These are phyloP conservation scores for Dolichallabes microphthalmus DNA, from an alignment of 2,113 vertebrate species.

Conservation along the genomic window DNA sequence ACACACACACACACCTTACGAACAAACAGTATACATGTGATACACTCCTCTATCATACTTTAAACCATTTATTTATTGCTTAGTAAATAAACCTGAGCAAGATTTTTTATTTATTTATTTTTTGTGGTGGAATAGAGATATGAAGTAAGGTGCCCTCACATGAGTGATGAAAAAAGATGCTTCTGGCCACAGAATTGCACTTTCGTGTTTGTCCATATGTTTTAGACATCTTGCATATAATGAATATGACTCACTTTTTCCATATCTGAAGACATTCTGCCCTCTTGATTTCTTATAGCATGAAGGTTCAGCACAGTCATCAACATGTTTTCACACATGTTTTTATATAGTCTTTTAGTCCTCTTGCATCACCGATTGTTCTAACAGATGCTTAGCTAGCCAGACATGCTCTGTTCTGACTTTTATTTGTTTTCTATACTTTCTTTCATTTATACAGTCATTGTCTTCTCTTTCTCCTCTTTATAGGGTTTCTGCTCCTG, in stretches of 20 bases:
- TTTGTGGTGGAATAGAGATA: not conserved
- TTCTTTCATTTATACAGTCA: conserved; percentile 44
- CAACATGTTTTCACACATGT: conserved; percentile 16
- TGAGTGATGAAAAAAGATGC: not conserved
- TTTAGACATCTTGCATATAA: not conserved
- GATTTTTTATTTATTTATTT: not conserved
- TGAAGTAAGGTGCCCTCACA: not conserved
- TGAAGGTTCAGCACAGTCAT: conserved; percentile 35
- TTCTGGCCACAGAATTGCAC: not conserved
- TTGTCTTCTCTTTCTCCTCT: conserved; percentile 55
- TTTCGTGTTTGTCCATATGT: not conserved
- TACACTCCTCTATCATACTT: not conserved
- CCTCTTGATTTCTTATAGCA: conserved; percentile 21
- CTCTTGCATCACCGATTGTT: conserved; percentile 33
- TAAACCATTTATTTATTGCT: not conserved
- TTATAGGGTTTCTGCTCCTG: conserved; percentile 93
- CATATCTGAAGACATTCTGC: conserved; percentile 18
- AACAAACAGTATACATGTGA: not conserved
- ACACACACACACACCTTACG: conserved; percentile 32
- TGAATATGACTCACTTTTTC: conserved; percentile 18
- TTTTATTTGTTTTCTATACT: conserved; percentile 46
- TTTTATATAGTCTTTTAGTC: conserved; percentile 34
- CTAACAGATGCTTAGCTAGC: conserved; percentile 50
- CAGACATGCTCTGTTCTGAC: conserved; percentile 52
- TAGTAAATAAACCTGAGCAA: not conserved